phyloP scores from a whole-genome alignment of 2,113 vertebrate species.

The Etheostoma spectabile region DNA sequence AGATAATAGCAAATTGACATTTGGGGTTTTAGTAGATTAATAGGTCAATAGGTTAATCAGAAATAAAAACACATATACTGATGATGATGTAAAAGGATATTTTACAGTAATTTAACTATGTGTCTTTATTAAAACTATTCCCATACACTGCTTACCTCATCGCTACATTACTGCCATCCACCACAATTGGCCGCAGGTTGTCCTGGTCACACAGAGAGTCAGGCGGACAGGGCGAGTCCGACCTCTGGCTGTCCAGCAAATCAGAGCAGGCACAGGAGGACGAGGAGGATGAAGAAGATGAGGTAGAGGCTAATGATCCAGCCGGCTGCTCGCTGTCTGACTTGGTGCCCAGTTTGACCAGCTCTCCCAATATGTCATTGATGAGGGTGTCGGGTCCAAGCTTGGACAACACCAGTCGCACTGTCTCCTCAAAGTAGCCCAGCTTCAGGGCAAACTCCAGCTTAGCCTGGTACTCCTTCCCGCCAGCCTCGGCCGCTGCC shows the following conservation, averaged over 20 bases:
- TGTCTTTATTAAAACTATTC: background rate
- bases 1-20: background rate
- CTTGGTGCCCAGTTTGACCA: conserved; percentile 97
- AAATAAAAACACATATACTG: background rate
- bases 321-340: conserved; percentile 87
- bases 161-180: conserved; percentile 98
- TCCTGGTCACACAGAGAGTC: conserved; percentile 89
- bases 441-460: conserved; percentile 98
- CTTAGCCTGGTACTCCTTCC: conserved; percentile 93
- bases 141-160: conserved; percentile 90
- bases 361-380: conserved; percentile 97
- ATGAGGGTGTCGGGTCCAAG: conserved; percentile 95
- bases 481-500: conserved; percentile 9
- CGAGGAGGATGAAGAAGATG: conserved; percentile 73
- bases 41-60: no score
- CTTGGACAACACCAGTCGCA: conserved; percentile 94
- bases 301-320: conserved; percentile 79
- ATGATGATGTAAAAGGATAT: background rate
- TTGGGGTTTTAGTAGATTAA: background rate
- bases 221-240: conserved; percentile 89
- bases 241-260: conserved; percentile 87
- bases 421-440: conserved; percentile 95
- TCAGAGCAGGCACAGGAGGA: conserved; percentile 85
- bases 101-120: background rate
- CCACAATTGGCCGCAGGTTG: conserved; percentile 94